Conservation (phyloP, 1,140 invertebrate species). For the Ostrea denselamellosa region DNA sequence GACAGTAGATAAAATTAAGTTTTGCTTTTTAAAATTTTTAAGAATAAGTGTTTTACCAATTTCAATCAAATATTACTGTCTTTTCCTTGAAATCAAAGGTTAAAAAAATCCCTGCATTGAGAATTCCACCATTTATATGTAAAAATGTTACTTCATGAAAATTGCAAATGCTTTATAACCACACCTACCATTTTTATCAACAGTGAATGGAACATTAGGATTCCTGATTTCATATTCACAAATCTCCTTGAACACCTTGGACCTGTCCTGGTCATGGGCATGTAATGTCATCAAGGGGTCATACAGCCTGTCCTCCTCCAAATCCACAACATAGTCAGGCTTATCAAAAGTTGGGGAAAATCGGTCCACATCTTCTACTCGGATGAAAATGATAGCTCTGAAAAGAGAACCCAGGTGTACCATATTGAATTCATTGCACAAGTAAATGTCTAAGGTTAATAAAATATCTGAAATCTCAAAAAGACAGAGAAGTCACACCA, state of each 20-base stretch:
- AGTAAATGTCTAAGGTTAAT: too few species aligned
- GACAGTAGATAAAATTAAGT: too few species aligned
- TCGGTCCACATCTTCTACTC: slow-evolving; percentile 97
- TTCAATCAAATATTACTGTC: too few species aligned
- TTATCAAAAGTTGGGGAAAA: slow-evolving; percentile 83
- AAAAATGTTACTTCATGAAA: too few species aligned
- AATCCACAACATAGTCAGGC: slow-evolving; percentile 84
- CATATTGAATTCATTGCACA: too few species aligned
- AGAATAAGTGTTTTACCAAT: too few species aligned
- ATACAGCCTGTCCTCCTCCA: slow-evolving; percentile 94
- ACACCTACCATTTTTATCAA: slow-evolving; percentile 90
- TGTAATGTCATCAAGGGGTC: slow-evolving; percentile 93
- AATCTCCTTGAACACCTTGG: slow-evolving; percentile 93
- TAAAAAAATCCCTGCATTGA: too few species aligned
- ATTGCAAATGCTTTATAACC: neutral
- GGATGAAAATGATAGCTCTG: slow-evolving; percentile 95
- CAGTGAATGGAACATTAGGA: slow-evolving; percentile 88
- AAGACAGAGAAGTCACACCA: too few species aligned
- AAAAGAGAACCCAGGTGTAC: slow-evolving; percentile 68
- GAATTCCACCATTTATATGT: too few species aligned
- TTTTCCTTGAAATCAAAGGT: too few species aligned
- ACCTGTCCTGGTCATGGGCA: slow-evolving; percentile 94
- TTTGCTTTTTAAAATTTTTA: too few species aligned
- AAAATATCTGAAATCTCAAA: too few species aligned
- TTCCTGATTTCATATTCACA: slow-evolving; percentile 97